Conservation (phyloP, 2,888 invertebrate species). For the Andricus quercusramuli region DNA sequence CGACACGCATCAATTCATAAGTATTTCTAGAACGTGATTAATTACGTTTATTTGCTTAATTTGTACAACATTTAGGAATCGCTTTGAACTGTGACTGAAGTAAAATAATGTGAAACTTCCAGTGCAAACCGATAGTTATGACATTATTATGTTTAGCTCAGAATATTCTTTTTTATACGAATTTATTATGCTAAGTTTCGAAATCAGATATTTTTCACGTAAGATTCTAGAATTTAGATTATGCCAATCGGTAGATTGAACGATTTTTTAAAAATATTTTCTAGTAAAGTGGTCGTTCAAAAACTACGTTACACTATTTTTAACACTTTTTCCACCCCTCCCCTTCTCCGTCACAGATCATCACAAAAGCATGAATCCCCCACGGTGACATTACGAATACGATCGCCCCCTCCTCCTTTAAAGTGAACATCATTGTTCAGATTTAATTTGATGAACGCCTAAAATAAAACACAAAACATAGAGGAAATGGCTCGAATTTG, state of each 20-base stretch:
- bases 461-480: no score
- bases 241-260: neutral
- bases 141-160: neutral
- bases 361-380: no score
- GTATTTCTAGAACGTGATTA: constrained; percentile 49
- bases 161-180: neutral
- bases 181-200: neutral
- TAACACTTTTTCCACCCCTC: no score
- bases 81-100: constrained; percentile 7
- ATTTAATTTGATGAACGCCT: no score
- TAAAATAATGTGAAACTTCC: neutral
- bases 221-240: neutral
- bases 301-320: no score
- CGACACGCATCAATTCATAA: constrained; percentile 27
- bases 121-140: neutral
- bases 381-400: no score
- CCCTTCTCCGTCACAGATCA: no score
- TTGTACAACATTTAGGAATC: constrained; percentile 28
- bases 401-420: no score
- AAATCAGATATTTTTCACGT: neutral
- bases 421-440: no score
- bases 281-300: neutral
- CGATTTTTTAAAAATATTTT: neutral
- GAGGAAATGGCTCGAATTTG: no score
- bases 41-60: constrained; percentile 43